These are phyloP conservation scores for Gonatopus flavifemur DNA, from an alignment of 1,140 invertebrate genomes.

Conservation along the genomic window DNA sequence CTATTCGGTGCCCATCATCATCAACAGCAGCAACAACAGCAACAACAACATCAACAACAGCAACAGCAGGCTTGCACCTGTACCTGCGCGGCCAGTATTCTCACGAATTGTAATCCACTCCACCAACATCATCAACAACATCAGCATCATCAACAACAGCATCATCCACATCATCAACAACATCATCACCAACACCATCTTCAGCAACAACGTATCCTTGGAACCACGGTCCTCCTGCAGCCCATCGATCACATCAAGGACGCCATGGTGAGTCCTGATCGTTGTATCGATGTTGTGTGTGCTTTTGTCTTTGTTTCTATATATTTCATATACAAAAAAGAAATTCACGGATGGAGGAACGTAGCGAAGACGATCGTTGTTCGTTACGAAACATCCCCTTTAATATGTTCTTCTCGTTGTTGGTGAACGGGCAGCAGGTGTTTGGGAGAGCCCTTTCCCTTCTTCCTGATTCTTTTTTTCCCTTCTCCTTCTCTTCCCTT, in stretches of 20 bases:
- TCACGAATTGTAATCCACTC: no score
- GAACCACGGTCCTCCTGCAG: constrained; percentile 48
- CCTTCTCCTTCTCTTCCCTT: constrained; percentile 6
- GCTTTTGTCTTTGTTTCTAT: no score
- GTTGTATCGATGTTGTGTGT: no score
- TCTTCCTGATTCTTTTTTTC: no score
- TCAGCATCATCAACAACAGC: constrained; percentile 14
- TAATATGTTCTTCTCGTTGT: no score
- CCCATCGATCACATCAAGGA: constrained; percentile 56
- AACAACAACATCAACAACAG: constrained; percentile 33
- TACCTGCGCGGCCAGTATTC: no score
- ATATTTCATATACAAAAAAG: no score
- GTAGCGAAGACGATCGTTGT: no score
- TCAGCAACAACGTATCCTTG: constrained; percentile 26
- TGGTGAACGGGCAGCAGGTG: no score
- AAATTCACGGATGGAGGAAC: no score
- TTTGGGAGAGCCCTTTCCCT: no score
- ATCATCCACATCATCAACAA: constrained; percentile 15
- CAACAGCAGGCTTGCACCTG: constrained; percentile 4
- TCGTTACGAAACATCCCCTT: no score
- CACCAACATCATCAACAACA: background rate
- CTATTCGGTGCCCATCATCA: constrained; percentile 38
- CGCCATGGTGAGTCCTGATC: constrained; percentile 50
- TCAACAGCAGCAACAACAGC: constrained; percentile 40
- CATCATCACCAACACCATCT: constrained; percentile 8